Evolutionary conservation across 2,797 vertebrate genomes (phyloP).

Genomic region (Amblyopsis hoosieri): DNA sequence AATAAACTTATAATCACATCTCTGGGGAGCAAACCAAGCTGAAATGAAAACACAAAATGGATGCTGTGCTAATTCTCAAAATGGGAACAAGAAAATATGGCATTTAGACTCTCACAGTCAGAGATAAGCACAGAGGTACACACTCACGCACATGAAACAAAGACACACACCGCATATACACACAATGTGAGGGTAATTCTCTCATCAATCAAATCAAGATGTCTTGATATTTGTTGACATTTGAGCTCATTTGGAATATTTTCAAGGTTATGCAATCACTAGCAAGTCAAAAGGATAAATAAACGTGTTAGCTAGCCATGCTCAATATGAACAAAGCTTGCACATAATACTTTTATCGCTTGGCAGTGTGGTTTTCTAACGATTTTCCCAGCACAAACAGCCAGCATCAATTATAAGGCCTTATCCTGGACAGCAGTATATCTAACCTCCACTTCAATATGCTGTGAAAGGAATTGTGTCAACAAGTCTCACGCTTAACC

Average conservation of each 20-base stretch:
- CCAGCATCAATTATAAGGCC: slow-evolving; percentile 13
- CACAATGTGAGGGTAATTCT: slow-evolving; percentile 19
- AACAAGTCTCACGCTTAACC: slow-evolving; percentile 33
- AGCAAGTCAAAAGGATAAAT: slow-evolving; percentile 29
- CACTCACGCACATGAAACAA: slow-evolving; percentile 2
- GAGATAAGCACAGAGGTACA: slow-evolving; percentile 38
- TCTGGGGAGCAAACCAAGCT: slow-evolving; percentile 16
- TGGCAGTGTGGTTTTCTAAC: neutral
- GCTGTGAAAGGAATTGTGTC: slow-evolving; percentile 24
- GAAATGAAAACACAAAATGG: slow-evolving; percentile 48
- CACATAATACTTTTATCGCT: slow-evolving; percentile 11
- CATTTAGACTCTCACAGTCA: slow-evolving; percentile 49
- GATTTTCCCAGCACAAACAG: slow-evolving; percentile 28
- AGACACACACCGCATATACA: neutral
- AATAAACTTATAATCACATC: neutral
- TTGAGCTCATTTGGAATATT: slow-evolving; percentile 49
- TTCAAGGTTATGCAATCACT: slow-evolving; percentile 17
- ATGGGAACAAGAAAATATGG: slow-evolving; percentile 48
- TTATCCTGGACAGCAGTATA: neutral
- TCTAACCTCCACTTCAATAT: slow-evolving; percentile 18
- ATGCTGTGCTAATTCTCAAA: slow-evolving; percentile 50
- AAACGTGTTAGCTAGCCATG: slow-evolving; percentile 15
- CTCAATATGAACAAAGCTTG: slow-evolving; percentile 24
- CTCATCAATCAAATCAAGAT: slow-evolving; percentile 49
- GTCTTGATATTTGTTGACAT: slow-evolving; percentile 68